Conservation (phyloP, 1,140 invertebrate species). For the Eumaeus atala region DNA sequence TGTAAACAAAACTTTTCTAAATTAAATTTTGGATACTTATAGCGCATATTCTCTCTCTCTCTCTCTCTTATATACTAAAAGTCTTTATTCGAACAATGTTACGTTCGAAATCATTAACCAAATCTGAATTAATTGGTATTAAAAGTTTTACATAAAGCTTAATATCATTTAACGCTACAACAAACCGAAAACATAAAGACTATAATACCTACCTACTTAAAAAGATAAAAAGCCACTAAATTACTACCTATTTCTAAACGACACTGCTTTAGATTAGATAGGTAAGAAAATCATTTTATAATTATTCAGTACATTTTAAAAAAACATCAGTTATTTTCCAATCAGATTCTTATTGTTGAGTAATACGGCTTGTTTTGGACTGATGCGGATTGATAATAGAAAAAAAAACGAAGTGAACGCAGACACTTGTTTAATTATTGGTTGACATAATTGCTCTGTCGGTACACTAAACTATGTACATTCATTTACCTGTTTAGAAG, state of each 20-base stretch:
- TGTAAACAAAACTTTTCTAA: too few species aligned
- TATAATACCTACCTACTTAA: slow-evolving; percentile 14
- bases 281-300: slow-evolving; percentile 44
- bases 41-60: too few species aligned
- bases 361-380: background rate
- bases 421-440: slow-evolving; percentile 46
- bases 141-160: too few species aligned
- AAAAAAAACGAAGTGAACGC: slow-evolving; percentile 42
- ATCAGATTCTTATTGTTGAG: slow-evolving; percentile 15
- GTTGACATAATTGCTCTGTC: slow-evolving; percentile 53
- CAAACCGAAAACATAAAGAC: slow-evolving; percentile 9
- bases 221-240: slow-evolving; percentile 34
- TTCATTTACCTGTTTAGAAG: too few species aligned
- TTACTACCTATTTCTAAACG: slow-evolving; percentile 37
- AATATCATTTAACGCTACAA: background rate
- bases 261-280: slow-evolving; percentile 38
- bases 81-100: too few species aligned
- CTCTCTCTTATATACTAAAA: too few species aligned
- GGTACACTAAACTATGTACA: too few species aligned
- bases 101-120: too few species aligned
- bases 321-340: slow-evolving; percentile 20
- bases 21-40: too few species aligned
- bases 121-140: too few species aligned
- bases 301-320: slow-evolving; percentile 36
- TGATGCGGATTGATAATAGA: slow-evolving; percentile 18